Percentiles rank a stretch among this genome's conserved stretches.
phyloP scores from a whole-genome alignment of 2,797 vertebrate species.

The Dipus sagitta region DNA sequence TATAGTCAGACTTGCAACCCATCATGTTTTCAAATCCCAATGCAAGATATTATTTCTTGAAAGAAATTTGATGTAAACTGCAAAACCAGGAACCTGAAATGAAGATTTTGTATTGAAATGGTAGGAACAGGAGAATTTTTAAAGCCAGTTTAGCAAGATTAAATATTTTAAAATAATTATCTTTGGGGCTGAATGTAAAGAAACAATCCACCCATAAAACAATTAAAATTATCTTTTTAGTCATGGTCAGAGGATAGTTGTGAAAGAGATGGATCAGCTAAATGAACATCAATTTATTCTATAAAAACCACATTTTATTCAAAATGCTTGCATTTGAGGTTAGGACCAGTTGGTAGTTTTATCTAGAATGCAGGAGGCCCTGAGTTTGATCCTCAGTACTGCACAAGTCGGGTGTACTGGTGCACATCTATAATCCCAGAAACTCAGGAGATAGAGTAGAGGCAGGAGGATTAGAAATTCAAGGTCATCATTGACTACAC shows the following conservation, averaged over 20 bases:
- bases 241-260: neutral
- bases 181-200: slow-evolving; percentile 16
- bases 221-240: slow-evolving; percentile 51
- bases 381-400: no score
- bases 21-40: neutral
- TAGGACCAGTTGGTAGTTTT: no score
- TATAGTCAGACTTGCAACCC: neutral
- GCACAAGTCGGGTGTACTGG: no score
- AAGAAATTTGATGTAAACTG: slow-evolving; percentile 36
- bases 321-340: no score
- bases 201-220: neutral
- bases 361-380: no score
- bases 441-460: no score
- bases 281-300: neutral
- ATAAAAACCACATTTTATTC: neutral
- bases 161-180: slow-evolving; percentile 41
- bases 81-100: slow-evolving; percentile 49
- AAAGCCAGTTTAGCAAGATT: slow-evolving; percentile 31
- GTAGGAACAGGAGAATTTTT: neutral
- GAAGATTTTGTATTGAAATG: neutral
- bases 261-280: neutral
- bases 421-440: no score
- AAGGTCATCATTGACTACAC: no score
- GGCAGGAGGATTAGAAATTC: no score
- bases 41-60: slow-evolving; percentile 33